Conservation (phyloP, 2,113 vertebrate genomes). For the Cottus gobio region DNA sequence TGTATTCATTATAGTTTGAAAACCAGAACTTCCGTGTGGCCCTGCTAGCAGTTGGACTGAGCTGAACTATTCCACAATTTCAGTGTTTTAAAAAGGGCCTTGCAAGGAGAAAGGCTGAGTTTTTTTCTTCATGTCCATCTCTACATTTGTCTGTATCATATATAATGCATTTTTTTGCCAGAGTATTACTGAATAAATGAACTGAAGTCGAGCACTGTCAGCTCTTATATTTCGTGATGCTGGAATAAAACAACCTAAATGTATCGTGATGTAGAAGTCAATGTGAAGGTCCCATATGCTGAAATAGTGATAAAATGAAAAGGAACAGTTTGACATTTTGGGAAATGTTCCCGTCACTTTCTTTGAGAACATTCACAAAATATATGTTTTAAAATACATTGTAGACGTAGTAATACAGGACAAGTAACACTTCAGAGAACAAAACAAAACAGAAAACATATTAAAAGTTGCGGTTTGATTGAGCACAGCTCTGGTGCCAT, state of each 20-base stretch:
- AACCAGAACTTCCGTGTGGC: slow-evolving; percentile 29
- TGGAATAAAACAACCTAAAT: neutral
- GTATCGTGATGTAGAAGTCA: neutral
- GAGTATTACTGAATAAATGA: neutral
- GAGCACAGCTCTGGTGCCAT: neutral
- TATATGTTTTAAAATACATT: neutral
- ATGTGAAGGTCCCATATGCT: neutral
- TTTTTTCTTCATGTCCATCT: neutral
- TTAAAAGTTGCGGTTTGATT: neutral
- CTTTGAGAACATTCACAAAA: neutral
- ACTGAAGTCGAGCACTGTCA: slow-evolving; percentile 5
- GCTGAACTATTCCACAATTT: slow-evolving; percentile 23
- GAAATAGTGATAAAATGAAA: neutral
- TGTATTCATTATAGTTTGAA: slow-evolving; percentile 64
- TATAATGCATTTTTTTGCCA: neutral
- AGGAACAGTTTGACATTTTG: neutral
- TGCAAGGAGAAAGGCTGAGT: neutral
- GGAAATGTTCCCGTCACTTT: neutral
- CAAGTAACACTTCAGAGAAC: neutral
- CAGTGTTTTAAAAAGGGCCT: slow-evolving; percentile 34
- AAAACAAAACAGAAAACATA: neutral
- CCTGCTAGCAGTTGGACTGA: slow-evolving; percentile 12
- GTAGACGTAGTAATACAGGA: neutral
- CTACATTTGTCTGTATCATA: neutral
- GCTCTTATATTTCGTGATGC: neutral